Evolutionary conservation across 2,113 vertebrate species (phyloP).

Genomic region (Scomber scombrus): DNA sequence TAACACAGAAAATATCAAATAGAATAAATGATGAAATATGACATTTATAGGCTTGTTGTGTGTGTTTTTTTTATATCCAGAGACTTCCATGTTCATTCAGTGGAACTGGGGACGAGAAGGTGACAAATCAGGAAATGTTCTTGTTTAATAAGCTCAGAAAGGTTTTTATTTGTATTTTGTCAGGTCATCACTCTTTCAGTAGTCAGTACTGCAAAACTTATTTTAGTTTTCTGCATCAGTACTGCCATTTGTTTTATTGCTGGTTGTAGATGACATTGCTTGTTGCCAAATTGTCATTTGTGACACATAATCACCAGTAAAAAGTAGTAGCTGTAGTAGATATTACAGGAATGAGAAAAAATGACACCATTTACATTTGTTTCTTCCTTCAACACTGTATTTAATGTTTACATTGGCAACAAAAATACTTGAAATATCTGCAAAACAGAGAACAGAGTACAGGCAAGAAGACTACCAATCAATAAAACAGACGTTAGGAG

Average conservation of each 20-base stretch:
- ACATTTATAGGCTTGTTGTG: not conserved
- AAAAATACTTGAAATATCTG: not conserved
- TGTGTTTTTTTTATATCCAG: not conserved
- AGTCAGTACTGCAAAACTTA: constrained; percentile 3
- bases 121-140: not conserved
- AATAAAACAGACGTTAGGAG: not conserved
- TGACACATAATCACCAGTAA: not conserved
- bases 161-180: constrained; percentile 12
- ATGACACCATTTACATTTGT: not conserved
- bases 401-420: not conserved
- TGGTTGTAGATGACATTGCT: not conserved
- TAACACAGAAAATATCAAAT: constrained; percentile 52
- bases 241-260: too few species aligned
- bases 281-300: not conserved
- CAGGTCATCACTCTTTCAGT: not conserved
- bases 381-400: not conserved
- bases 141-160: not conserved
- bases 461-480: not conserved
- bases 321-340: not conserved
- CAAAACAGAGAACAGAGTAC: constrained; percentile 4
- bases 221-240: too few species aligned
- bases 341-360: not conserved
- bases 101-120: not conserved
- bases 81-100: not conserved
- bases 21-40: constrained; percentile 66